Evolutionary conservation across 1,140 invertebrate genomes (phyloP).

Genomic region (Papilio machaon): DNA sequence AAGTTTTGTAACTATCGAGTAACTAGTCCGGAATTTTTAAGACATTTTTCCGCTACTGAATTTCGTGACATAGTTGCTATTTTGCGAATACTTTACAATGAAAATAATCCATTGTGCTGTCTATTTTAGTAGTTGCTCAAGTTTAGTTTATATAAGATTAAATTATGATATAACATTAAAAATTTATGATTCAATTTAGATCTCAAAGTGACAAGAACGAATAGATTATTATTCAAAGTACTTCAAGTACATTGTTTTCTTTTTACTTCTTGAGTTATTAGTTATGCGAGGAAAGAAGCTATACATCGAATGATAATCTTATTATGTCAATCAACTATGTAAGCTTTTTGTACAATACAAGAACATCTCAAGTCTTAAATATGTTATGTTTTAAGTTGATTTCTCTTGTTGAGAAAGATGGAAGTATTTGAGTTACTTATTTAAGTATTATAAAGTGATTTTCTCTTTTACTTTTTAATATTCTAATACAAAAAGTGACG

Average conservation of each 20-base stretch:
- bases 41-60: conserved; percentile 33
- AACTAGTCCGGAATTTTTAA: conserved; percentile 36
- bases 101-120: not conserved
- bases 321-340: too few relatives aligned
- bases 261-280: too few relatives aligned
- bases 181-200: not conserved
- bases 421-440: too few relatives aligned
- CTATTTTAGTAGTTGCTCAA: not conserved
- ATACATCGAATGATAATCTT: too few relatives aligned
- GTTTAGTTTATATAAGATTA: not conserved
- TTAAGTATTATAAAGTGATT: not conserved
- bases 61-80: conserved; percentile 21
- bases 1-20: conserved; percentile 56
- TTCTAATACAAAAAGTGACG: not conserved
- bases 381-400: too few relatives aligned
- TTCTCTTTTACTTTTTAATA: not conserved
- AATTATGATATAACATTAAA: not conserved
- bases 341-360: too few relatives aligned
- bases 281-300: too few relatives aligned
- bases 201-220: not conserved
- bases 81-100: conserved; percentile 15
- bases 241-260: too few relatives aligned
- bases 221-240: too few relatives aligned
- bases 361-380: too few relatives aligned
- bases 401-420: too few relatives aligned